Percentiles rank a stretch among this genome's conserved stretches.
Evolutionary conservation across 2,113 vertebrate genomes (phyloP).

Genomic region (Crotophaga sulcirostris): DNA sequence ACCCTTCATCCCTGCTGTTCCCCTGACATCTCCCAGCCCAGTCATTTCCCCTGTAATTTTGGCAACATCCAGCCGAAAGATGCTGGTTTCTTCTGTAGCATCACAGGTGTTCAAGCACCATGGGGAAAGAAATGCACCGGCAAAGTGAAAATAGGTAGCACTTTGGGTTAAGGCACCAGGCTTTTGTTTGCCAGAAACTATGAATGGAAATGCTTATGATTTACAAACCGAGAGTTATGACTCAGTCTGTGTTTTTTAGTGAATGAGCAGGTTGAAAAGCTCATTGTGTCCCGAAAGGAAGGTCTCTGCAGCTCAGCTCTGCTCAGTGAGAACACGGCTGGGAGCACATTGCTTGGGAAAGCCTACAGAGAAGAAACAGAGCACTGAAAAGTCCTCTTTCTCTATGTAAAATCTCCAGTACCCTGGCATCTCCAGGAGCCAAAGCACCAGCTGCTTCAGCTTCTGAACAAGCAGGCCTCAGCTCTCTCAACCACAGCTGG

Average conservation of each 20-base stretch:
- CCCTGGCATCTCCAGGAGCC: not conserved
- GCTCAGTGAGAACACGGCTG: not conserved
- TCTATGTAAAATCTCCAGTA: accelerated
- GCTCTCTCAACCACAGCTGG: not conserved
- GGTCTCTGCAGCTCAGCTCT: not conserved
- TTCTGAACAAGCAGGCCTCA: not conserved
- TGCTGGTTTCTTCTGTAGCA: not conserved
- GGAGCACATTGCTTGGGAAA: not conserved
- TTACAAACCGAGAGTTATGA: not conserved
- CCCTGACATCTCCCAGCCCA: not conserved
- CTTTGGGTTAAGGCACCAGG: not conserved
- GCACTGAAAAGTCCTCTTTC: not conserved
- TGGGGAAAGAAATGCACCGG: accelerated
- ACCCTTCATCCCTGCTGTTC: not conserved
- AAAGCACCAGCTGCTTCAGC: not conserved
- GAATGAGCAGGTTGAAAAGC: not conserved
- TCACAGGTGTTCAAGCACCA: not conserved
- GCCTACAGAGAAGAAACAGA: not conserved
- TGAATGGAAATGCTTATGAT: not conserved
- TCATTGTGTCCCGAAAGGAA: not conserved
- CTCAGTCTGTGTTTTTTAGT: not conserved
- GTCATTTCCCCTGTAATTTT: not conserved
- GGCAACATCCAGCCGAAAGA: not conserved
- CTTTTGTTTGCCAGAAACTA: not conserved
- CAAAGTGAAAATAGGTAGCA: not conserved